Conservation (phyloP, 2,113 vertebrate species). For the Thamnophis sirtalis region DNA sequence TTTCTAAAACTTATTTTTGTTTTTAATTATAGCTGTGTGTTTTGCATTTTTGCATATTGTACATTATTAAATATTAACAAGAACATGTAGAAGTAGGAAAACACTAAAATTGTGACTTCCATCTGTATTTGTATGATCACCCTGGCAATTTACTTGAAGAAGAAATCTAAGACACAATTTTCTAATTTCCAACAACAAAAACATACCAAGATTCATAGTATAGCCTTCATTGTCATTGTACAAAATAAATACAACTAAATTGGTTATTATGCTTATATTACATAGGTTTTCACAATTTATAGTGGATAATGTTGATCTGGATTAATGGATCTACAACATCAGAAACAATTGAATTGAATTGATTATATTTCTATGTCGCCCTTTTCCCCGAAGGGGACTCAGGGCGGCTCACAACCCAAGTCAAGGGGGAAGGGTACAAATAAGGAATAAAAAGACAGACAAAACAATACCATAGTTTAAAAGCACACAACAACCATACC, state of each 20-base stretch:
- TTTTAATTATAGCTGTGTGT: background rate
- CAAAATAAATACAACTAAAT: too few species aligned
- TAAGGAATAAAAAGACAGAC: too few species aligned
- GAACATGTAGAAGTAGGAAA: background rate
- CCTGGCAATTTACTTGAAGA: background rate
- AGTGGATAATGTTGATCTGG: background rate
- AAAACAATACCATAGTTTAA: too few species aligned
- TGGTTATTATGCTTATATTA: background rate
- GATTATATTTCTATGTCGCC: too few species aligned
- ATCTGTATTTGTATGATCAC: background rate
- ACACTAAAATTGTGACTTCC: background rate
- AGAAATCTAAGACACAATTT: background rate
- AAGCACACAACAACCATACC: too few species aligned
- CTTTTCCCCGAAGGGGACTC: too few species aligned
- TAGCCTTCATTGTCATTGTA: too few species aligned
- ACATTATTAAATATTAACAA: background rate
- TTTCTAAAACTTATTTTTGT: background rate
- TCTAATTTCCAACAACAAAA: background rate
- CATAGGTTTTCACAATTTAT: background rate
- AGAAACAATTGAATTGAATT: too few species aligned
- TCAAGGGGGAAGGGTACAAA: too few species aligned
- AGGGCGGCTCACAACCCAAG: too few species aligned
- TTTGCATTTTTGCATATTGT: background rate
- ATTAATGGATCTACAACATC: background rate
- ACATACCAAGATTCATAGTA: background rate